phyloP scores from a whole-genome alignment of 2,113 vertebrate genomes.

The Nycticryphes semicollaris region DNA sequence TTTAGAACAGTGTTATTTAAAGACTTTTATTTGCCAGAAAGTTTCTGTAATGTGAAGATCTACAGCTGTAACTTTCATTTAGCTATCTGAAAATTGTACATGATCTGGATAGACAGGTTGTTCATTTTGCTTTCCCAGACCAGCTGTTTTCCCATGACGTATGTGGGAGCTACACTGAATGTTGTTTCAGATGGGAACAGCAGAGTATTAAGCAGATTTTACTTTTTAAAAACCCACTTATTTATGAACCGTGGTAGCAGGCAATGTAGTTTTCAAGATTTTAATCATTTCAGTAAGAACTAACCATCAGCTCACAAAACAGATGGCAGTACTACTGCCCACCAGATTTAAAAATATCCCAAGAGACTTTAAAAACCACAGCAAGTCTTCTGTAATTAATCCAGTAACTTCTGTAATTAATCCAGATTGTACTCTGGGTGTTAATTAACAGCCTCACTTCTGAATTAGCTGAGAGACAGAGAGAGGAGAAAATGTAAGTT shows the following conservation, averaged over 20 bases:
- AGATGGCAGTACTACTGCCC: conserved; percentile 61
- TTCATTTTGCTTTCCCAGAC: neutral
- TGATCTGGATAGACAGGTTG: neutral
- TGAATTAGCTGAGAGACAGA: conserved; percentile 32
- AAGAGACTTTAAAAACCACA: conserved; percentile 55
- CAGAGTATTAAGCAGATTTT: neutral
- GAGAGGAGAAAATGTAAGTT: neutral
- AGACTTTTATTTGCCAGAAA: neutral
- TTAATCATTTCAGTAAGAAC: conserved; percentile 39
- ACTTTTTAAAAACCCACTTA: neutral
- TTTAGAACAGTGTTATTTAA: neutral
- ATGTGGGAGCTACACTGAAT: neutral
- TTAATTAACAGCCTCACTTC: conserved; percentile 57
- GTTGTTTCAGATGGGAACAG: neutral
- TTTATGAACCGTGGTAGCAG: conserved; percentile 13
- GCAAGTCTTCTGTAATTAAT: conserved; percentile 63
- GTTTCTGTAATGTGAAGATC: neutral
- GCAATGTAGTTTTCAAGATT: neutral
- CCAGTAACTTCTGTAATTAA: conserved; percentile 66
- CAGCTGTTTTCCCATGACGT: neutral
- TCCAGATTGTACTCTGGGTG: conserved; percentile 44
- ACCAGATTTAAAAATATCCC: conserved; percentile 64
- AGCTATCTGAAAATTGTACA: neutral
- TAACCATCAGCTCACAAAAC: conserved; percentile 27
- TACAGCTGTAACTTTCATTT: neutral